Evolutionary conservation across 2,888 invertebrate species (phyloP), one percentile per base, ranked within the genome.

Genomic region (Sclerodermus sp.): DNA sequence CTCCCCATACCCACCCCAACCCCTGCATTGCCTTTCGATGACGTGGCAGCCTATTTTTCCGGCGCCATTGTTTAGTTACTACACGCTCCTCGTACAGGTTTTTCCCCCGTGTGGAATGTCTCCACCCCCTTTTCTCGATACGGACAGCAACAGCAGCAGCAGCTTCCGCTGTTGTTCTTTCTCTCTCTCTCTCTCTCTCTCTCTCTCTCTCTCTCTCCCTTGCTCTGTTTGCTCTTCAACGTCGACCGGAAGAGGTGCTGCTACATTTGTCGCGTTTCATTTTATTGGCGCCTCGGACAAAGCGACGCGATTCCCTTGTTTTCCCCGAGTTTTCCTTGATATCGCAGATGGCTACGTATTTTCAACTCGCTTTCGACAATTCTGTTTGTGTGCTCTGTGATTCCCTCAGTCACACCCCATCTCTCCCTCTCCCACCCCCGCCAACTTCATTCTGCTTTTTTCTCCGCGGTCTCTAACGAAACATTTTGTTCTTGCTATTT

Each of bases 51-150:
- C 43, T 55, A 55, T 59, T 59, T 53, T 58, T 52, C 51, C 23
- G 23, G 23, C 51, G 50, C 55, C 48, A 58, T 58, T 58, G 58
- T 58, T 58, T 58, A 55, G 50, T 48, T 49, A 51, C 49, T 52
- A 55, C 51, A 47, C 45, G 46, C 55, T 46, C 52, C 46, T 39
- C 43, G 45, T 42, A 42, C 44, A 36, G 38, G 30, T 51, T 41
- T 51, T 39, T 39, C 5, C 39, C 12, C 3, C 23, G 23, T 23
- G 23, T 3, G 8, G 8, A 23, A 23, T 8, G 8, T 8, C 23
- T 23, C 23, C 8, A 3, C 8, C 23, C 8, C 23, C 8, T 23
- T 23, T 8, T 23, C 3, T 23, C 4, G 3, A 23, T 23, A 23
- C 23, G 23, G 23, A 23, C 8, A 8, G 23, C 23, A 23, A 8